Base-by-base conservation (phyloP, 2,797 vertebrate species). In the Lerista edwardsae region DNA sequence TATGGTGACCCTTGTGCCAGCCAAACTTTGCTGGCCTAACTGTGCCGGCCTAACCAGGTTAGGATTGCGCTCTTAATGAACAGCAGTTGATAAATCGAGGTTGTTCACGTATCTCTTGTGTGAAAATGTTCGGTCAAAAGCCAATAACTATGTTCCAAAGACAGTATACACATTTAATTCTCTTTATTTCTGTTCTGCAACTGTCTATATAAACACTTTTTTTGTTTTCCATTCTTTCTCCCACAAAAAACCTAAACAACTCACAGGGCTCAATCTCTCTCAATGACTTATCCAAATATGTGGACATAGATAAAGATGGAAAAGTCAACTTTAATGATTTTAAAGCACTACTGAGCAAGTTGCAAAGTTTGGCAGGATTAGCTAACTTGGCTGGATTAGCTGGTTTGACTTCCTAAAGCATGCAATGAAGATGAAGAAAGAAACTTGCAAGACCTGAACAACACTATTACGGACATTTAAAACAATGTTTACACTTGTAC, bases 251-350 rank as follows among this genome's bases (percentile, higher is more conserved):
- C 51, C 39, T 75, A 83, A 23, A 55, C 86, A 90, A 88, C 65
- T 25, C 51, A 75, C 92, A 95, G 94, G 90, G 90, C 44, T 72
- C 92, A 27, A 89, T 95, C 79, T 87, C 93, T 79, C 86, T 95
- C 64, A 91, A 91, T 39, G 94, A 92, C 55, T 5, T 95, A 80
- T 65, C 88, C 84, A 94, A 94, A 89, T 85, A 87, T 0, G 2
- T 94, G 91, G 91, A 94, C 85, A 90, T 91, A 87, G 91, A 94
- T 85, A 92, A 95, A 1, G 92, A 94, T 1, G 94, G 92, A 86
- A 86, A n/a, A 14, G 61, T 93, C 90, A 94, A 51, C 91, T 93
- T 94, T 84, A 86, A 94, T 19, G 93, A 93, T 82, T 94, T 94
- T 85, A 51, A 89, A 0, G 76, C 88, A 83, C 15, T 94, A 79